phyloP scores from a whole-genome alignment of 2,888 invertebrate genomes.

The Papilio elwesi region DNA sequence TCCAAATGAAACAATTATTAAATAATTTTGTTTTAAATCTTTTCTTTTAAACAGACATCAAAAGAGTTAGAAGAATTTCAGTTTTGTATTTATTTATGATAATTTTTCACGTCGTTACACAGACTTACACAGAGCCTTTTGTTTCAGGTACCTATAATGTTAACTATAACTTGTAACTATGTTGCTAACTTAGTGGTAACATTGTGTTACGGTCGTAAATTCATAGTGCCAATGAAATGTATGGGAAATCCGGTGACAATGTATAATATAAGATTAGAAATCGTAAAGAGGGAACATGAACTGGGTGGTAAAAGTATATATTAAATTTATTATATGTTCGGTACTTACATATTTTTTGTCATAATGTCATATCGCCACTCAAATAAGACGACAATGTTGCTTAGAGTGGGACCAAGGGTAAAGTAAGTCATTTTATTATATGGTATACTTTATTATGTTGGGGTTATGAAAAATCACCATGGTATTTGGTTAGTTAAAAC shows the following conservation, averaged over 20 bases:
- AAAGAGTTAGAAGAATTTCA: too few species aligned
- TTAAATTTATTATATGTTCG: constrained; percentile 43
- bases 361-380: neutral
- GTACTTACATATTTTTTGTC: constrained; percentile 14
- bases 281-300: constrained; percentile 38
- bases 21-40: too few species aligned
- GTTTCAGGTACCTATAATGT: neutral
- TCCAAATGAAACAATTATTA: too few species aligned
- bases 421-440: too few species aligned
- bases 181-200: constrained; percentile 2
- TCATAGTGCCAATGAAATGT: constrained; percentile 26
- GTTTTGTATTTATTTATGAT: too few species aligned
- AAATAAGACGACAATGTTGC: constrained; percentile 7
- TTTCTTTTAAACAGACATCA: too few species aligned
- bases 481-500: too few species aligned
- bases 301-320: constrained; percentile 41
- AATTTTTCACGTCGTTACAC: too few species aligned
- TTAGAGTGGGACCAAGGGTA: too few species aligned
- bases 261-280: constrained; percentile 36
- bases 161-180: constrained; percentile 14
- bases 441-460: too few species aligned
- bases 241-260: constrained; percentile 35
- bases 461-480: too few species aligned
- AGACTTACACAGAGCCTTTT: too few species aligned
- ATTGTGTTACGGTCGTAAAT: constrained; percentile 31